phyloP scores from a whole-genome alignment of 2,797 vertebrate species.

The Spea hammondii region DNA sequence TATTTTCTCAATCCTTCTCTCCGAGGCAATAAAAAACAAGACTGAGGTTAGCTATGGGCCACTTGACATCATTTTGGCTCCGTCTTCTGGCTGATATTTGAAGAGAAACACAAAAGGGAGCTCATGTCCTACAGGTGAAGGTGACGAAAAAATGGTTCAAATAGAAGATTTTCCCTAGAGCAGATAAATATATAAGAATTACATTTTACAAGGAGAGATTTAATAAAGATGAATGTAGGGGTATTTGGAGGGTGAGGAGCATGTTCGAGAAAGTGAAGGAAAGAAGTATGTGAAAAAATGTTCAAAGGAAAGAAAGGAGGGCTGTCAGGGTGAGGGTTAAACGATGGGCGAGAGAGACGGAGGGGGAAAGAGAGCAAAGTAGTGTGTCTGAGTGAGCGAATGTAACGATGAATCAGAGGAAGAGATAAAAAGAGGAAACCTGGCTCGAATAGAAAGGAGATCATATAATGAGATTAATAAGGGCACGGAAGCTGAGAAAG shows the following conservation, averaged over 20 bases:
- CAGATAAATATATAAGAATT: neutral
- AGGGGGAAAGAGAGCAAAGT: neutral
- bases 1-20: slow-evolving; percentile 65
- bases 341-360: neutral
- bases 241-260: neutral
- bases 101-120: slow-evolving; percentile 54
- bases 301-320: neutral
- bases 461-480: too few species aligned
- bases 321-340: neutral
- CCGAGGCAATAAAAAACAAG: slow-evolving; percentile 67
- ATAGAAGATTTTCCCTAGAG: neutral
- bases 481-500: neutral
- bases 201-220: neutral
- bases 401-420: neutral
- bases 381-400: neutral
- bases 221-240: neutral
- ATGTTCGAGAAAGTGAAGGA: neutral
- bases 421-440: too few species aligned
- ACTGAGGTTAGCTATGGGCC: slow-evolving; percentile 64
- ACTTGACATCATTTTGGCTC: slow-evolving; percentile 56
- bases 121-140: slow-evolving; percentile 47
- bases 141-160: slow-evolving; percentile 12
- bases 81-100: slow-evolving; percentile 53
- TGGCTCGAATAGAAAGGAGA: too few species aligned
- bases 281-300: neutral